Conservation (phyloP, 2,888 invertebrate genomes). For the Syritta pipiens region DNA sequence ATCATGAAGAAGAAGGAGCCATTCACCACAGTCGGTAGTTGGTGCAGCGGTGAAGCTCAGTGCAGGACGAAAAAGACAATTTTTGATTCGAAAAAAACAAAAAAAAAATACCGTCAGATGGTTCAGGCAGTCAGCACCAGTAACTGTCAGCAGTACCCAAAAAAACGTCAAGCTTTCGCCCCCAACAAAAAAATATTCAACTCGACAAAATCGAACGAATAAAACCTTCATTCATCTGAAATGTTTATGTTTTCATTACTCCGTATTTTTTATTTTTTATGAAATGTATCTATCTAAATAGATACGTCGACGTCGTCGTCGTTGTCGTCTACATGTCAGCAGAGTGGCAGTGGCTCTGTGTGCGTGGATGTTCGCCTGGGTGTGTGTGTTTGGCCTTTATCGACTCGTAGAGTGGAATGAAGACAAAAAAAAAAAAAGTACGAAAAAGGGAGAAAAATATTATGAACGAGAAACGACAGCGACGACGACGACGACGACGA, state of each 20-base stretch:
- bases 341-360: conserved; percentile 10
- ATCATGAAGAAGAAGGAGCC: conserved; percentile 22
- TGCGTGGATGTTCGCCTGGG: background rate
- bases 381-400: conserved; percentile 62
- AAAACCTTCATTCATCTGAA: conserved; percentile 69
- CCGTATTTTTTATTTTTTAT: conserved; percentile 55
- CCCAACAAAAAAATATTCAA: conserved; percentile 30
- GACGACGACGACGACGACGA: too few relatives aligned
- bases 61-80: too few relatives aligned
- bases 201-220: conserved; percentile 67
- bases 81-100: too few relatives aligned
- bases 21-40: conserved; percentile 57
- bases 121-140: conserved; percentile 24
- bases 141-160: conserved; percentile 20
- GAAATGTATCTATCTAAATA: conserved; percentile 65
- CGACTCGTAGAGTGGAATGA: conserved; percentile 46
- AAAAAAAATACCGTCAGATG: conserved; percentile 36
- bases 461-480: conserved; percentile 29
- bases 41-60: too few relatives aligned
- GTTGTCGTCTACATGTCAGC: conserved; percentile 45
- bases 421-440: conserved; percentile 32
- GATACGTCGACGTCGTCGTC: conserved; percentile 58
- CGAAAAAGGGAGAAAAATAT: conserved; percentile 25
- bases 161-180: conserved; percentile 34
- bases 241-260: conserved; percentile 70